Conservation (phyloP, 1,140 invertebrate species). For the Lepidotrigona ventralis region DNA sequence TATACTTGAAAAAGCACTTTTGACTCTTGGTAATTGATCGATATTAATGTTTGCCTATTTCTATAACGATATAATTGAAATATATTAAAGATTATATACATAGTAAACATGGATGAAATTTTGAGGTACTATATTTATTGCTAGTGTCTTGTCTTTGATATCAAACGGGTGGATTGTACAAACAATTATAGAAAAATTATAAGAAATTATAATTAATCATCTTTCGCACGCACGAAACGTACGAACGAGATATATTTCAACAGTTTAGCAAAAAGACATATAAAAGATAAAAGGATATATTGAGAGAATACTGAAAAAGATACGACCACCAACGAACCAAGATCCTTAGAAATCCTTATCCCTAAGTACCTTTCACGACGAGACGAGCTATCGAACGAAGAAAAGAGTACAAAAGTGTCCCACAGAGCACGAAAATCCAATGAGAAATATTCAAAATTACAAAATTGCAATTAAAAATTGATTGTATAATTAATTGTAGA, state of each 20-base stretch:
- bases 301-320: slow-evolving; percentile 14
- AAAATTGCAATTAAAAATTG: background rate
- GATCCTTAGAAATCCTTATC: background rate
- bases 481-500: background rate
- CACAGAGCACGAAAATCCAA: background rate
- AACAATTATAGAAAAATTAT: too few species aligned
- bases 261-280: background rate
- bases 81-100: too few species aligned
- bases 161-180: background rate
- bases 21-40: background rate
- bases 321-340: slow-evolving; percentile 18
- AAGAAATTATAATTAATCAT: background rate
- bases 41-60: background rate
- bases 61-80: too few species aligned
- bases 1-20: background rate
- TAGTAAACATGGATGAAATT: too few species aligned
- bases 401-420: background rate
- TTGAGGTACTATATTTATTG: background rate
- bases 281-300: too few species aligned
- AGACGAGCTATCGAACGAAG: slow-evolving; percentile 7
- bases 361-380: slow-evolving; percentile 12
- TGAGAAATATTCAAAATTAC: background rate
- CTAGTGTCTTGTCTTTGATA: too few species aligned
- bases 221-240: background rate
- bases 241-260: too few species aligned